Evolutionary conservation across 2,797 vertebrate genomes (phyloP).

Genomic region (Aldrovandia affinis): DNA sequence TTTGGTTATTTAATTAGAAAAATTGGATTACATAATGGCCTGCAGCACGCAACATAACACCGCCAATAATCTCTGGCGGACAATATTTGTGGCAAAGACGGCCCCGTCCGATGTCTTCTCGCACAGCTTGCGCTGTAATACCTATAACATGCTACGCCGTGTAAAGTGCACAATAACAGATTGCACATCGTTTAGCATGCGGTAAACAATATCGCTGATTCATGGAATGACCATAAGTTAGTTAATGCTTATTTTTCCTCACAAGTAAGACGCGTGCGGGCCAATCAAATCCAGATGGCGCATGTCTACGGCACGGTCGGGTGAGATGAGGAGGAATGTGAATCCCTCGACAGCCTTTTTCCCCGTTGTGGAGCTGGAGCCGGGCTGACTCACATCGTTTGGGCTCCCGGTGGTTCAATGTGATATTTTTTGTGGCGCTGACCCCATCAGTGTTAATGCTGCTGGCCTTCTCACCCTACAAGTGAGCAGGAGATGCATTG

Average conservation of each 20-base stretch:
- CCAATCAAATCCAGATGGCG: background rate
- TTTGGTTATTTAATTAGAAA: slow-evolving; percentile 70
- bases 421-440: background rate
- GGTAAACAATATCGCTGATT: background rate
- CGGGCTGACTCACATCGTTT: background rate
- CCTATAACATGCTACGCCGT: background rate
- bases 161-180: background rate
- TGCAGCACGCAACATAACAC: slow-evolving; percentile 63
- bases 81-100: background rate
- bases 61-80: slow-evolving; percentile 43
- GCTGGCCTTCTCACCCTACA: background rate
- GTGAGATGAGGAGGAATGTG: background rate
- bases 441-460: background rate
- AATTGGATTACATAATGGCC: slow-evolving; percentile 71
- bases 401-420: background rate
- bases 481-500: background rate
- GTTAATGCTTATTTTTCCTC: background rate
- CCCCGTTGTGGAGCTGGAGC: background rate
- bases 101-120: background rate
- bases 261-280: background rate
- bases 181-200: background rate
- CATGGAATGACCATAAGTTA: background rate
- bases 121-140: background rate
- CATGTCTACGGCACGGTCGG: background rate
- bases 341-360: background rate